Base-by-base conservation (phyloP, 1,140 invertebrate genomes). In the Calliopsis andreniformis region DNA sequence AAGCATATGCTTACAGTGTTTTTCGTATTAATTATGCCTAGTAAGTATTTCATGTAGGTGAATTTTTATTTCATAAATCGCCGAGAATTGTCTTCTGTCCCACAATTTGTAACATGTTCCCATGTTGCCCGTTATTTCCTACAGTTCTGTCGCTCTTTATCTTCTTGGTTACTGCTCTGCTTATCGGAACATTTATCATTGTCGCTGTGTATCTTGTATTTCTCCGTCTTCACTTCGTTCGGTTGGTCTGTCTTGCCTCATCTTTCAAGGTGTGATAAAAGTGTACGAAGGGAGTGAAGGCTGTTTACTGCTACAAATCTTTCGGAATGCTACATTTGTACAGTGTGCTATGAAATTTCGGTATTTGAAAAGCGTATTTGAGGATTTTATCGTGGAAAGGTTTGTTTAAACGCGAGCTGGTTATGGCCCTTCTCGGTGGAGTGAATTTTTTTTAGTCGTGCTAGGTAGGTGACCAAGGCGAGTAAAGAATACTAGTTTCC, bases 121-220 rank as follows among this genome's bases (percentile, higher is more conserved):
- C 47, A 3, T 39, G 64, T 18, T 18, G 28, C 16, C 2, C 4
- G 5, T 51, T 67, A 35, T 35, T 67, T 67, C 28, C 63, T 51
- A 16, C 45, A 12, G 32, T 18, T 51, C 59, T n/a, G 39, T 32
- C 59, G 59, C 20, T 58, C 43, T 63, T 47, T 63, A 63, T 47
- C 61, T 63, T 47, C 61, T 30, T 20, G 42, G 61, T 30, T 47
- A 30, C 43, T 47, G 25, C 42, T 63, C 42, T 8, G 61, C 61
- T 63, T 63, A 63, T 63, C 61, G 25, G 25, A 18, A 16, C 25
- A 25, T 63, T 63, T 63, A 63, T 63, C 61, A 30, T 63, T 47
- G 61, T 47, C 42, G 42, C 18, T 63, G 61, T 47, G 12, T 63
- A 45, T 45, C 25, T 30, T 63, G 7, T 18, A 25, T 63, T 30